These are phyloP conservation scores for Lasioglossum vierecki DNA, from an alignment of 2,888 invertebrate genomes.

Conservation along the genomic window DNA sequence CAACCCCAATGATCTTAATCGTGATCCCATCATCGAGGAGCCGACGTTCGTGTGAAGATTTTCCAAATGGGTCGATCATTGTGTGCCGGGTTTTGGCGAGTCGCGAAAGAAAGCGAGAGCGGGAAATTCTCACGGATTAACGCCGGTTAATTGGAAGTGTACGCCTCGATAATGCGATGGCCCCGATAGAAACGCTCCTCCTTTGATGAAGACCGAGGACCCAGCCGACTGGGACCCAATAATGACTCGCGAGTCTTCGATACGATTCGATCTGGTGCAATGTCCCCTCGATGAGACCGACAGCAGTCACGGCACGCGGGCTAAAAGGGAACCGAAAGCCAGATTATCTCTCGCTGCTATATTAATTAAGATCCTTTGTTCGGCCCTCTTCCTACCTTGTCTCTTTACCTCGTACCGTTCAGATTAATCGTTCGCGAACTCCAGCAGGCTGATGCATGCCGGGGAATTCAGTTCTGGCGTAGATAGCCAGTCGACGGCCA, in stretches of 20 bases:
- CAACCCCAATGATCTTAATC: conserved; percentile 16
- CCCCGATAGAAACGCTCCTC: conserved; percentile 67
- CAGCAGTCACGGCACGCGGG: conserved; percentile 31
- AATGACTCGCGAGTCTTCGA: conserved; percentile 62
- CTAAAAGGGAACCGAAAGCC: conserved; percentile 30
- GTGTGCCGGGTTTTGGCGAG: neutral
- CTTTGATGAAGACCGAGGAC: conserved; percentile 22
- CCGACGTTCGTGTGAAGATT: conserved; percentile 45
- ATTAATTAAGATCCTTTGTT: conserved; percentile 73
- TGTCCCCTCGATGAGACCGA: conserved; percentile 43
- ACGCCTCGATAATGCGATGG: conserved; percentile 68
- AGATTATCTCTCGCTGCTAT: conserved; percentile 61
- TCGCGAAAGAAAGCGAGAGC: conserved; percentile 16
- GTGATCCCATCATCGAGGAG: conserved; percentile 31
- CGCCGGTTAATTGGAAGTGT: conserved; percentile 71
- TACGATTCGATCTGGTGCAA: conserved; percentile 65
- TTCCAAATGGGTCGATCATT: conserved; percentile 36
- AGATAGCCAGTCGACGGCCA: neutral
- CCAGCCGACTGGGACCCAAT: conserved; percentile 38
- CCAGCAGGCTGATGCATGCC: neutral
- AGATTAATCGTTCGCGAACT: conserved; percentile 10
- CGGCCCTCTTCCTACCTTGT: conserved; percentile 2
- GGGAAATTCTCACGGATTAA: conserved; percentile 72
- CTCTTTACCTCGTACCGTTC: conserved; percentile 17
- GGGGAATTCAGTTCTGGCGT: neutral